phyloP scores from a whole-genome alignment of 2,797 vertebrate species.

The Microtus californicus region DNA sequence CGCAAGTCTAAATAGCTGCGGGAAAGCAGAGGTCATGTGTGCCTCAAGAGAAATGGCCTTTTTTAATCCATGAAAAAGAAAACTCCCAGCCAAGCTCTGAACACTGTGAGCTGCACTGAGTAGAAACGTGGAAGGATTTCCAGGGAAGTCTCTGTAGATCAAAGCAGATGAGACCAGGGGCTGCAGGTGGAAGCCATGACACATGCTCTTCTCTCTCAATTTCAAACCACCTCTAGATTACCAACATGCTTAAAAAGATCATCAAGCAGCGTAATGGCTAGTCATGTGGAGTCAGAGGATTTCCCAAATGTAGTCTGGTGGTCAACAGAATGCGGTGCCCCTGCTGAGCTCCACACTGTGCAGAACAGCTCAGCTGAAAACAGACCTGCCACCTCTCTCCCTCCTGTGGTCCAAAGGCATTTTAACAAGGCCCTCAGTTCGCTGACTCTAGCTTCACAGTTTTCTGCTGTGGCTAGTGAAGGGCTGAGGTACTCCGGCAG shows the following conservation, averaged over 20 bases:
- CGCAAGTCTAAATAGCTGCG: neutral
- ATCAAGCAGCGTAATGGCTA: neutral
- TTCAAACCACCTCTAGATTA: neutral
- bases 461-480: neutral
- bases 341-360: neutral
- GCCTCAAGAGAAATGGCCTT: neutral
- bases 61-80: constrained; percentile 12
- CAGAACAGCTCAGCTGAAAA: neutral
- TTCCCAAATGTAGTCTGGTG: neutral
- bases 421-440: neutral
- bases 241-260: neutral
- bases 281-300: neutral
- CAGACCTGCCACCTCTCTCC: neutral
- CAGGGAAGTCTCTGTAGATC: neutral
- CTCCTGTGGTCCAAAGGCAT: neutral
- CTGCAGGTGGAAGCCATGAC: neutral
- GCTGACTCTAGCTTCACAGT: neutral
- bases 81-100: constrained; percentile 9
- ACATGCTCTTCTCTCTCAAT: neutral
- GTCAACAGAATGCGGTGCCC: neutral
- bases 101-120: neutral
- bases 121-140: neutral
- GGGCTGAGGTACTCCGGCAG: neutral
- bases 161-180: neutral
- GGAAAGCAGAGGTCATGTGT: neutral